Evolutionary conservation across 2,113 vertebrate species (phyloP).

Genomic region (Pollimyrus isidori): DNA sequence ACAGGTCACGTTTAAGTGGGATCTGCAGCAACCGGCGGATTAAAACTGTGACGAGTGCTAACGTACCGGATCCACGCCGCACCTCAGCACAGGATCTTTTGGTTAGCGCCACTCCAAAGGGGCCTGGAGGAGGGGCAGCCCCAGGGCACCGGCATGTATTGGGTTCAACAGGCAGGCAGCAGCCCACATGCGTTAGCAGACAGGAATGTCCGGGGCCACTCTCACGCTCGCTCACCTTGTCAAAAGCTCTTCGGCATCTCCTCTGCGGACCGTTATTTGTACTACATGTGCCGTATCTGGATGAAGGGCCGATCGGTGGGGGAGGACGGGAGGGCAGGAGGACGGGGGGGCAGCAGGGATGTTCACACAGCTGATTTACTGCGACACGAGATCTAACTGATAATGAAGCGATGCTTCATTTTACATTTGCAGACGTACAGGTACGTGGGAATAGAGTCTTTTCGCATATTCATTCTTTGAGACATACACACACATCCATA

Average conservation of each 20-base stretch:
- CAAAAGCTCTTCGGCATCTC: neutral
- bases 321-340: neutral
- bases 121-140: neutral
- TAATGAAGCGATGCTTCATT: neutral
- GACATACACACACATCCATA: neutral
- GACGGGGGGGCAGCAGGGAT: neutral
- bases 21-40: neutral
- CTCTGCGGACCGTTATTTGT: neutral
- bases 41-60: neutral
- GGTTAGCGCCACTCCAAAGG: neutral
- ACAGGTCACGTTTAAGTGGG: neutral
- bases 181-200: neutral
- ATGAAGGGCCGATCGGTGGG: neutral
- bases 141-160: neutral
- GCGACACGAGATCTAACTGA: neutral
- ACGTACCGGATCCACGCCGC: neutral
- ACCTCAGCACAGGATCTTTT: neutral
- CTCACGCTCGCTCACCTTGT: neutral
- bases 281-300: neutral
- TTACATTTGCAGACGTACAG: neutral
- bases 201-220: neutral
- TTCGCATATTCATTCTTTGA: neutral
- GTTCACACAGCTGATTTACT: neutral
- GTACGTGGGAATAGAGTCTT: neutral
- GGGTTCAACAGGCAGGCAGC: neutral